A percentile compares a stretch with the other conserved stretches of the same genome.
Conservation (phyloP, 2,113 vertebrate genomes). For the Setophaga petechia region DNA sequence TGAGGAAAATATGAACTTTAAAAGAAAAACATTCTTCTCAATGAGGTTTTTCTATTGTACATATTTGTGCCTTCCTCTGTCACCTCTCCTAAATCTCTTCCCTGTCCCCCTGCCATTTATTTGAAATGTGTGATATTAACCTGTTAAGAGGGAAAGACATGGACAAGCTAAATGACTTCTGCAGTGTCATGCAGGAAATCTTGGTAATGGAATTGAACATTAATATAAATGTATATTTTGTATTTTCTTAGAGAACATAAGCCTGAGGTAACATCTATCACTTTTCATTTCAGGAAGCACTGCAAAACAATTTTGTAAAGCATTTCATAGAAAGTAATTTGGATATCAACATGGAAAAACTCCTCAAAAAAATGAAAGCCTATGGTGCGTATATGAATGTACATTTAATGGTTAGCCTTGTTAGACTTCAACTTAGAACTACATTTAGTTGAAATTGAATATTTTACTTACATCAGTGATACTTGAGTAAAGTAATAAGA, state of each 20-base stretch:
- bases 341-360: constrained; percentile 48
- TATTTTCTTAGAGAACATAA: background rate
- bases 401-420: background rate
- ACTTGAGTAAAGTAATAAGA: background rate
- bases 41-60: background rate
- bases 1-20: background rate
- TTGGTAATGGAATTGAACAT: background rate
- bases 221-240: background rate
- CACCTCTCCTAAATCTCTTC: background rate
- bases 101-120: background rate
- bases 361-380: constrained; percentile 42
- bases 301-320: constrained; percentile 68
- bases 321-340: constrained; percentile 72
- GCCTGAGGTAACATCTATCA: background rate
- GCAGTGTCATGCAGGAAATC: background rate
- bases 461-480: background rate
- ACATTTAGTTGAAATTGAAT: background rate
- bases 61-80: background rate
- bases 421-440: background rate
- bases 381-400: constrained; percentile 56
- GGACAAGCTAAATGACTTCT: background rate
- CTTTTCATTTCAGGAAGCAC: constrained; percentile 60
- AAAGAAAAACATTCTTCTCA: background rate
- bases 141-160: background rate
- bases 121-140: background rate